phyloP scores from a whole-genome alignment of 2,113 vertebrate genomes.

The Paramormyrops kingsleyae region DNA sequence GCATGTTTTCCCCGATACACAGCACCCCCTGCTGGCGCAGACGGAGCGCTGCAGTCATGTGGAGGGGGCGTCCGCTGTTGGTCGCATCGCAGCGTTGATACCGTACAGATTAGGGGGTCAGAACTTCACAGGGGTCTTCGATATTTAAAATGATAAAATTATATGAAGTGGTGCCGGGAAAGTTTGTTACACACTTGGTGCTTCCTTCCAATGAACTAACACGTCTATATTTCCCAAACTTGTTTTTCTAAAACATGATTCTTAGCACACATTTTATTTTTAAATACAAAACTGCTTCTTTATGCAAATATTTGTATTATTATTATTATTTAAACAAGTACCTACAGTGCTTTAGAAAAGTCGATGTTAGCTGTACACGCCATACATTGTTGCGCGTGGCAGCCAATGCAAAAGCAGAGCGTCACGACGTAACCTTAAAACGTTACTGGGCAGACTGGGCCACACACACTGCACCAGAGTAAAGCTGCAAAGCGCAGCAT shows the following conservation, averaged over 20 bases:
- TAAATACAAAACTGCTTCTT: not conserved
- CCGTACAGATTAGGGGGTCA: not conserved
- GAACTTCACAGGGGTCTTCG: not conserved
- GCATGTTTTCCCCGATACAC: not conserved
- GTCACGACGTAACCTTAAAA: not conserved
- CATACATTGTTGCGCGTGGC: not conserved
- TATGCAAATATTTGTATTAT: not conserved
- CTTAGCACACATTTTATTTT: not conserved
- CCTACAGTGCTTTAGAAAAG: not conserved
- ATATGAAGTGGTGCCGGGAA: not conserved
- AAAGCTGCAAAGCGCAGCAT: not conserved
- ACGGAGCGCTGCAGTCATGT: not conserved
- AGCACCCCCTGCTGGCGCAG: conserved; percentile 35
- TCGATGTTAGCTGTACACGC: not conserved
- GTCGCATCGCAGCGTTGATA: not conserved
- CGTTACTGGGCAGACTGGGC: not conserved
- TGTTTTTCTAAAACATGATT: not conserved
- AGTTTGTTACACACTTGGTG: not conserved
- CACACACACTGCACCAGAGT: not conserved
- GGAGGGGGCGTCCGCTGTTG: not conserved
- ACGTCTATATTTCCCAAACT: not conserved
- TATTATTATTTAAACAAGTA: not conserved
- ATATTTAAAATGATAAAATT: not conserved
- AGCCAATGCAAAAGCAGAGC: not conserved
- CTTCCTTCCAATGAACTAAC: not conserved